Percentiles rank a stretch among this genome's conserved stretches.
phyloP scores from a whole-genome alignment of 2,113 vertebrate species.

The Laterallus jamaicensis region DNA sequence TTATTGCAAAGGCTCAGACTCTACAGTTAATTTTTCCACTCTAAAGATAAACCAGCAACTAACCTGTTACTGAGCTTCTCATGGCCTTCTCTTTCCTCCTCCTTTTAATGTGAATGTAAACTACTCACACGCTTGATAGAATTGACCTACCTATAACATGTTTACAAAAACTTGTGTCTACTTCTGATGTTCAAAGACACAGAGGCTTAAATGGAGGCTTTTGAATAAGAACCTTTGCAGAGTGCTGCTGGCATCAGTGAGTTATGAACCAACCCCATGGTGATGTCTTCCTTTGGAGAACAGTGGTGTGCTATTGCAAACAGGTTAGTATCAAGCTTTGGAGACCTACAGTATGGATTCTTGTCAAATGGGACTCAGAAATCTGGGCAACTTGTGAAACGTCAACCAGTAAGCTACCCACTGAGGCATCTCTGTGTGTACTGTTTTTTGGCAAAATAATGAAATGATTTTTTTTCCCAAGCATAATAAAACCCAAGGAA shows the following conservation, averaged over 20 bases:
- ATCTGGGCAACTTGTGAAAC: constrained; percentile 2
- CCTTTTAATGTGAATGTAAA: not conserved
- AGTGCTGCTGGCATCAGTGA: not conserved
- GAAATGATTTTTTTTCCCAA: not conserved
- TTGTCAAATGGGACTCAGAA: not conserved
- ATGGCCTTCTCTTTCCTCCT: not conserved
- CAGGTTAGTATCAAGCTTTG: not conserved
- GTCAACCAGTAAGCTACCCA: not conserved
- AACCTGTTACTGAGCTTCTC: not conserved
- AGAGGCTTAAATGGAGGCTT: not conserved
- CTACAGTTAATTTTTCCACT: not conserved
- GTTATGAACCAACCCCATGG: not conserved
- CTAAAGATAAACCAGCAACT: not conserved
- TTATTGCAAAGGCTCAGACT: not conserved
- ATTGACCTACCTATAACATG: not conserved
- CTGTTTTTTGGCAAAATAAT: not conserved
- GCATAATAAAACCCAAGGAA: not conserved
- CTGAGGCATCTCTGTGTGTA: not conserved
- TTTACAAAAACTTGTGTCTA: not conserved
- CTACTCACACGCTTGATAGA: not conserved
- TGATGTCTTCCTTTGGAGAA: not conserved
- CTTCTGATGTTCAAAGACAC: not conserved
- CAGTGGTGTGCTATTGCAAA: not conserved
- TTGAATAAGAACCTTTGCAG: not conserved
- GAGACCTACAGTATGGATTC: not conserved